Conservation (phyloP, 30 jellyfish, hydroid and myxozoan species). For the Turritopsis rubra region DNA sequence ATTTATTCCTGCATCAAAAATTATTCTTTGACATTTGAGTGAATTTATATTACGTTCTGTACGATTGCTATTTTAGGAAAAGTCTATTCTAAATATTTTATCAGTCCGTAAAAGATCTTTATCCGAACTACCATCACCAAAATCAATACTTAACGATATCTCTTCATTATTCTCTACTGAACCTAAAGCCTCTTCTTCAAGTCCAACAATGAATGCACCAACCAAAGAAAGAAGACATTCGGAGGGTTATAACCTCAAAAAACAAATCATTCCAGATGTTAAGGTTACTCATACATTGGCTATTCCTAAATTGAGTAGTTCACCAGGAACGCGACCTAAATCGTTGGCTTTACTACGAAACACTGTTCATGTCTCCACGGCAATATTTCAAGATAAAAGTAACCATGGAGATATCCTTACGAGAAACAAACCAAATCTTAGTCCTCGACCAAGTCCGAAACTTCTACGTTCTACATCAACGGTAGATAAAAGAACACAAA, state of each 20-base stretch:
- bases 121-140: neutral
- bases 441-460: neutral
- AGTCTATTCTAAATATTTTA: neutral
- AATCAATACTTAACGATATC: constrained; percentile 9
- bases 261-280: neutral
- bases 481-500: neutral
- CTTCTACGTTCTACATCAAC: neutral
- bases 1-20: no score
- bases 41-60: no score
- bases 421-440: neutral
- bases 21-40: no score
- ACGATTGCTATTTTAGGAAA: neutral
- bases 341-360: neutral
- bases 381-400: neutral
- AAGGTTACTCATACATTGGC: neutral
- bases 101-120: constrained; percentile 10
- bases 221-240: neutral
- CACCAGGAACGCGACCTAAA: constrained; percentile 9
- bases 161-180: constrained; percentile 11
- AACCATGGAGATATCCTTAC: neutral
- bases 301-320: neutral
- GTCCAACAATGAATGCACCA: neutral
- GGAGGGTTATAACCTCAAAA: neutral
- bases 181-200: neutral
- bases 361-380: neutral